Base-by-base conservation (phyloP, 2,888 invertebrate genomes). In the Drosophila borborema region DNA sequence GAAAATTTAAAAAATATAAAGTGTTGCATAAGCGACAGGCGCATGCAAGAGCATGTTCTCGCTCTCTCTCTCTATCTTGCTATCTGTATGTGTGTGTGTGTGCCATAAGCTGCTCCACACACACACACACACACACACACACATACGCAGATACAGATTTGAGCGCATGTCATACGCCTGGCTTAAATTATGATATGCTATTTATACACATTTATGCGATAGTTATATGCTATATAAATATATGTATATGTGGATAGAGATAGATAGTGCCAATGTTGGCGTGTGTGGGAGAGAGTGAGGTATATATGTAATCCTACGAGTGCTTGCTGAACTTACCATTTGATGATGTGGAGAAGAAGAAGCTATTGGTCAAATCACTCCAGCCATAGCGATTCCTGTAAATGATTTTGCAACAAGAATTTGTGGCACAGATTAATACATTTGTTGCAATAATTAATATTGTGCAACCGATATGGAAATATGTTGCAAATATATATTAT, bases 301-400 rank as follows among this genome's bases (percentile, higher is more conserved):
- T 16, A n/a, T 49, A n/a, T 49, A 28, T 6, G 6, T 28, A 6
- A 6, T 23, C 12, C 16, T 8, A 40, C 2, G 7, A 20, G 43
- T 31, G 6, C 3, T 5, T 28, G 28, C 28, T 23, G 9, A 16
- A 93, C 94, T 93, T 89, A 95, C 95, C 95, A 93, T 94, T 94
- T 78, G 94, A 95, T 81, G 95, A 94, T 74, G 95, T 95, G 82
- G 94, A 94, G 91, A 95, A 95, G 71, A 94, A 93, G 91, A 95
- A 95, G 61, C 94, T 94, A 63, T 95, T 95, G 31, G 95, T 95
- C 82, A 94, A 93, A 63, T 95, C 94, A 91, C 95, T 95, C 95
- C 95, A 95, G 71, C 95, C 95, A 90, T 94, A 95, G 79, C 95
- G 94, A 92, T 96, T 96, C 90, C 93, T 93, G 88, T 16, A 16